These are phyloP conservation scores for Coccyzus lansbergi DNA, from an alignment of 2,797 vertebrate genomes.

Conservation along the genomic window DNA sequence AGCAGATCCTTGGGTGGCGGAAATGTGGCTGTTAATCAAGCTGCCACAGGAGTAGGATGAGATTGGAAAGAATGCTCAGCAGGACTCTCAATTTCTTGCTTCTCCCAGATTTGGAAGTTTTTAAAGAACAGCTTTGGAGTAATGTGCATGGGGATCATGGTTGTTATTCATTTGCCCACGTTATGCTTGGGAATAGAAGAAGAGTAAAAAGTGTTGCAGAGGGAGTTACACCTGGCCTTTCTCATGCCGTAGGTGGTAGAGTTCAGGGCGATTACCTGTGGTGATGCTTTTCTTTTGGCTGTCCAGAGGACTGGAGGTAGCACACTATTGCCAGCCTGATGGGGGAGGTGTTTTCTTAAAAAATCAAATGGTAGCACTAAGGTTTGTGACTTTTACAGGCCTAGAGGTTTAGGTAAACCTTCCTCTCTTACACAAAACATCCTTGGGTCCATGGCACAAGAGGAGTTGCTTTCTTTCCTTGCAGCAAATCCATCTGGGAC, in stretches of 20 bases:
- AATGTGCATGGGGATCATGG: neutral
- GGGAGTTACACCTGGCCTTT: neutral
- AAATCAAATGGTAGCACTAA: neutral
- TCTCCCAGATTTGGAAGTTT: neutral
- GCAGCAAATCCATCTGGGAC: neutral
- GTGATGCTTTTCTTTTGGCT: neutral
- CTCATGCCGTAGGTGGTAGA: neutral
- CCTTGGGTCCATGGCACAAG: neutral
- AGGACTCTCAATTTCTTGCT: neutral
- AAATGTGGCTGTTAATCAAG: neutral
- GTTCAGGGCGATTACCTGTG: neutral
- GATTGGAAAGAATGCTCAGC: fast-evolving
- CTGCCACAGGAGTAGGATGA: neutral
- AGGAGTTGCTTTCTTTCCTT: neutral
- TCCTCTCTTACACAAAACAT: neutral
- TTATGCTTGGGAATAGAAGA: neutral
- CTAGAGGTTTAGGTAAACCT: neutral
- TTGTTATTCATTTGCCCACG: neutral
- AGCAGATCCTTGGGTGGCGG: neutral
- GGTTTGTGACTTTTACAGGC: neutral
- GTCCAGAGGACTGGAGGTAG: neutral
- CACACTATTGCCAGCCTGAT: fast-evolving
- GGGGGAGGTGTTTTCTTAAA: neutral
- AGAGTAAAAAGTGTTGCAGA: neutral
- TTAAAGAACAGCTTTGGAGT: neutral